Evolutionary conservation across 2,113 vertebrate species (phyloP).

Genomic region (Microtus ochrogaster): DNA sequence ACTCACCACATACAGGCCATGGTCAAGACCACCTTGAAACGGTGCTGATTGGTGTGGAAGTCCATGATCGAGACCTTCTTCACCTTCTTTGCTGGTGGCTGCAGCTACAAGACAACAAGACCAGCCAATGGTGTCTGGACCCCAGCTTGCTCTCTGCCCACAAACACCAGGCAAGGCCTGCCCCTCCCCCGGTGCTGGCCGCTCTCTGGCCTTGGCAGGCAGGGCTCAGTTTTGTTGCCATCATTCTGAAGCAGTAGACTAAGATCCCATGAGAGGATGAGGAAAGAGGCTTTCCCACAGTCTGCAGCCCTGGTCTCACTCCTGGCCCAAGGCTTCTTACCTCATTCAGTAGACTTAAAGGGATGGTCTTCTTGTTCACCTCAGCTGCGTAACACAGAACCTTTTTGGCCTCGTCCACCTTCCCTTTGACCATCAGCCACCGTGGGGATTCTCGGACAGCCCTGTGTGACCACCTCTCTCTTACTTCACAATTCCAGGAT

Average conservation of each 20-base stretch:
- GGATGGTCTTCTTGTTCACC: constrained; percentile 86
- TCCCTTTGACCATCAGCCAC: constrained; percentile 92
- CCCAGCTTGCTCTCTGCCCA: background rate
- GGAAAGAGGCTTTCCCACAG: background rate
- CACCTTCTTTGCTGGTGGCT: constrained; percentile 54
- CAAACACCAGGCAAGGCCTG: fast-evolving
- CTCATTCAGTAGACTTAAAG: constrained; percentile 86
- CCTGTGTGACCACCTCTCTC: constrained; percentile 81
- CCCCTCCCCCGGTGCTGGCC: background rate
- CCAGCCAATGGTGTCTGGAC: background rate
- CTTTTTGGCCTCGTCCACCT: constrained; percentile 87
- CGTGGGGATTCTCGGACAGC: constrained; percentile 92
- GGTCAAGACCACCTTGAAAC: constrained; percentile 85
- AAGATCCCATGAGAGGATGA: background rate
- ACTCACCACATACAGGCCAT: constrained; percentile 89
- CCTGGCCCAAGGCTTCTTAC: constrained; percentile 80
- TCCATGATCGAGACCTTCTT: constrained; percentile 85
- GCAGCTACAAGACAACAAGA: background rate
- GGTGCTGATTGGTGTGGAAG: constrained; percentile 82
- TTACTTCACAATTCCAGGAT: background rate
- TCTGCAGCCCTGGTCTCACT: fast-evolving
- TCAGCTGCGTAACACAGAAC: constrained; percentile 88
- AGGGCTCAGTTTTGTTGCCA: background rate
- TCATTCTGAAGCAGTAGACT: background rate
- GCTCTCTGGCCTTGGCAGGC: background rate